Evolutionary conservation across 2,113 vertebrate genomes (phyloP).

Genomic region (Microcebus tavaratra): DNA sequence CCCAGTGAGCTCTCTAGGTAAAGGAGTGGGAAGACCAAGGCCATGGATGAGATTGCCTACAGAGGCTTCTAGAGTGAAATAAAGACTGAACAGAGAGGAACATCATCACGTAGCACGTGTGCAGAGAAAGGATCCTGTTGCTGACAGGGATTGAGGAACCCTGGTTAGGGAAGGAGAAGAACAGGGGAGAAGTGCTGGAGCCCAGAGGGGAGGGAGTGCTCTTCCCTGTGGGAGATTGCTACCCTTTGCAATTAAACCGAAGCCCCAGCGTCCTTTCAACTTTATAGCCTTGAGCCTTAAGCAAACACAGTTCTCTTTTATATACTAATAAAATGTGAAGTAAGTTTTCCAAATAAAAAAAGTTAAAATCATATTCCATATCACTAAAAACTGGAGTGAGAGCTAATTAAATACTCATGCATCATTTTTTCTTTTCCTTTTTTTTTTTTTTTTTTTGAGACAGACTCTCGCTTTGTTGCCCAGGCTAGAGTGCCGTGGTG

Average conservation of each 20-base stretch:
- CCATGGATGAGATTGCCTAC: not conserved
- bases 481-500: too few relatives aligned
- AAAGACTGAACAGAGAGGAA: not conserved
- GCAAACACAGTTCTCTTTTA: not conserved
- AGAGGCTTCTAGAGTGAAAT: not conserved
- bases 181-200: not conserved
- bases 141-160: not conserved
- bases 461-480: too few relatives aligned
- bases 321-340: not conserved
- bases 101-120: not conserved
- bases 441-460: too few relatives aligned
- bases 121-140: not conserved
- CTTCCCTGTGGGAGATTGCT: not conserved
- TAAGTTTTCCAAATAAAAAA: not conserved
- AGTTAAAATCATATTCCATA: not conserved
- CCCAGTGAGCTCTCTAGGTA: not conserved
- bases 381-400: not conserved
- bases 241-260: not conserved
- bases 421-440: not conserved
- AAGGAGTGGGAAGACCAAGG: not conserved
- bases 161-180: not conserved
- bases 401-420: not conserved
- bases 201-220: not conserved
- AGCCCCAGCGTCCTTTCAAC: not conserved
- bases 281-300: not conserved